Base-by-base conservation (phyloP, 2,888 invertebrate genomes). In the Gasteruption jaculator region DNA sequence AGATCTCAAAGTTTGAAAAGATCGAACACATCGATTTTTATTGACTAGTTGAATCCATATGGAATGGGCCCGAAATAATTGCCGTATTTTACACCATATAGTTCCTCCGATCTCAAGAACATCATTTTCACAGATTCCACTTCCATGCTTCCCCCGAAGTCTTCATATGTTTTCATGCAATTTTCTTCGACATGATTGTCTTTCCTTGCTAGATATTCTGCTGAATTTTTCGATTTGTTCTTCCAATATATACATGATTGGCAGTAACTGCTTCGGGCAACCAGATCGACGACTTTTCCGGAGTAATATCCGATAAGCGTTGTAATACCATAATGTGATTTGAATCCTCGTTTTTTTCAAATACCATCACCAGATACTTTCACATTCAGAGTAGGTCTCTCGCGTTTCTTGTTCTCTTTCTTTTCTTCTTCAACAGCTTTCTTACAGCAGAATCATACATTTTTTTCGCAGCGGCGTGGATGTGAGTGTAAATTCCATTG, bases 401-500 rank as follows among this genome's bases (percentile, higher is more conserved):
- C 50, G 14, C 26, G 27, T 38, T 47, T 26, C 22, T 36, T 39
- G 14, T 47, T 50, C 34, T 38, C 36, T 37, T 27, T n/a, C 18
- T 42, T 41, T 21, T 50, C 40, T 39, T 49, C 44, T 14, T 38
- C 32, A 6, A 39, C 44, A 12, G 45, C 45, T 38, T 45, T 45
- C 16, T 45, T 27, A 42, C 41, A 42, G 14, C 33, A 38, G 19
- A 38, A 26, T 45, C 34, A 24, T 24, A 44, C 2, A 40, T 26
- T 22, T 18, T 34, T 12, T 35, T 45, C 10, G 45, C 29, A 38
- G 42, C 39, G 24, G 21, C 10, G 30, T 45, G 27, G 19, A 37
- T 41, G 33, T 41, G 41, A 37, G 14, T 24, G 31, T 12, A 31
- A 27, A 39, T 39, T 43, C 30, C 16, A 30, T 39, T 38, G 20